Percentiles rank a stretch among this genome's conserved stretches.
Evolutionary conservation across 2,113 vertebrate genomes (phyloP).

Genomic region (Phylloscopus trochiloides): DNA sequence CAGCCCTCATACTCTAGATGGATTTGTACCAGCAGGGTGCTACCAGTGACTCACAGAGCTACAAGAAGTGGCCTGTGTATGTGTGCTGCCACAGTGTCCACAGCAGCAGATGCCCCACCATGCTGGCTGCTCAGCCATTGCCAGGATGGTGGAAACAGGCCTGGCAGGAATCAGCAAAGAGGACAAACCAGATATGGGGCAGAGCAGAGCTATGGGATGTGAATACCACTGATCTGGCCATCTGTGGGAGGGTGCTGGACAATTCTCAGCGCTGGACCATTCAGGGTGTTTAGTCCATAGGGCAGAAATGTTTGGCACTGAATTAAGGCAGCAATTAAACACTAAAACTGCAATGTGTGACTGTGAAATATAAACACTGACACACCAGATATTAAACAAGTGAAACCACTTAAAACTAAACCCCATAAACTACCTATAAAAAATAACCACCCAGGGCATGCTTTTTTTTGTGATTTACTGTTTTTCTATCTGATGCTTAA

Average conservation of each 20-base stretch:
- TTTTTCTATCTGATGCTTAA: not conserved
- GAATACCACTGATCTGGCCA: fast-evolving
- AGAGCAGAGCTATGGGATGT: not conserved
- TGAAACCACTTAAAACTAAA: not conserved
- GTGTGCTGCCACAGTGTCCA: fast-evolving
- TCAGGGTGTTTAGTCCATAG: not conserved
- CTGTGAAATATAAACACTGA: not conserved
- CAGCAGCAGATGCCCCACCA: not conserved
- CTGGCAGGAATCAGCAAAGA: not conserved
- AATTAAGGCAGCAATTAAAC: not conserved
- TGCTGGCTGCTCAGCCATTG: not conserved
- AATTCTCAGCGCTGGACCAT: fast-evolving
- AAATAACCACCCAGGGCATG: not conserved
- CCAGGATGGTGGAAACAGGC: not conserved
- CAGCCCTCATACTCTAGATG: not conserved
- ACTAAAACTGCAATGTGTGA: not conserved
- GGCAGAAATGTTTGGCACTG: not conserved
- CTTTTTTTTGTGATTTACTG: not conserved
- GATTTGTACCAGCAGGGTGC: not conserved
- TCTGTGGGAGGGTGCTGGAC: not conserved
- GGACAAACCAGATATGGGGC: not conserved
- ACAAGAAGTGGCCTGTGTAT: not conserved
- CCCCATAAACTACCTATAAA: not conserved
- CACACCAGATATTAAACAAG: not conserved
- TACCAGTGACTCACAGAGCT: not conserved